phyloP scores from a whole-genome alignment of 2,113 vertebrate genomes.

The Myocastor coypus region DNA sequence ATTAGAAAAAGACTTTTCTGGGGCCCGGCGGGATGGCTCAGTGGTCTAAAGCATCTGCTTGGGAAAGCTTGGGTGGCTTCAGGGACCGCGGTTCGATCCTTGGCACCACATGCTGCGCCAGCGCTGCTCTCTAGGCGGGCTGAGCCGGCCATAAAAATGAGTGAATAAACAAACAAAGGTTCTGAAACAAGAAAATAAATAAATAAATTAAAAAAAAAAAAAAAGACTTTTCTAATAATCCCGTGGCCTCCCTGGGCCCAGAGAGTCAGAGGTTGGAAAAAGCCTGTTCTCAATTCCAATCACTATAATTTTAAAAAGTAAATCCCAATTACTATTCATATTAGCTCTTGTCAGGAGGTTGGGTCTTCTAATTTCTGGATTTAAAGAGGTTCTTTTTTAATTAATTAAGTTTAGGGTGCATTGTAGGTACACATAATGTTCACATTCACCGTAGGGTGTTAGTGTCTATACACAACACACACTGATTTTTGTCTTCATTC shows the following conservation, averaged over 20 bases:
- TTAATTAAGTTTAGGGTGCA: too few relatives aligned
- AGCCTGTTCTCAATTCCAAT: constrained; percentile 10
- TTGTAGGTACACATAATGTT: neutral
- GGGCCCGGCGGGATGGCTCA: too few relatives aligned
- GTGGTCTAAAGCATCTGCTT: too few relatives aligned
- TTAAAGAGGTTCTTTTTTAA: neutral
- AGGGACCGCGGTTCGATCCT: too few relatives aligned
- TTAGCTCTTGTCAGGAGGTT: neutral
- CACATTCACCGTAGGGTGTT: neutral
- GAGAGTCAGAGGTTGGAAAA: constrained; percentile 23
- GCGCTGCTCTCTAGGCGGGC: too few relatives aligned
- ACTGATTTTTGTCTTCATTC: neutral
- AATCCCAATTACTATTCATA: constrained; percentile 19
- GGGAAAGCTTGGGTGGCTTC: too few relatives aligned
- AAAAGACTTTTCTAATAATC: neutral
- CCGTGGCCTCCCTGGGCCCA: neutral
- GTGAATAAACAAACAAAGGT: too few relatives aligned
- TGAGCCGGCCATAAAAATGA: too few relatives aligned
- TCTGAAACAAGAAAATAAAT: too few relatives aligned
- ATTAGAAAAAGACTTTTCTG: too few relatives aligned
- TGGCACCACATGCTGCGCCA: too few relatives aligned
- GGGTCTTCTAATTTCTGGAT: constrained; percentile 8
- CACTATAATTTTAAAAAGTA: constrained; percentile 31
- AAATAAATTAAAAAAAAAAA: too few relatives aligned
- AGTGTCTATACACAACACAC: neutral